Evolutionary conservation across 2,888 invertebrate species (phyloP).

Genomic region (Drosophila picticornis): DNA sequence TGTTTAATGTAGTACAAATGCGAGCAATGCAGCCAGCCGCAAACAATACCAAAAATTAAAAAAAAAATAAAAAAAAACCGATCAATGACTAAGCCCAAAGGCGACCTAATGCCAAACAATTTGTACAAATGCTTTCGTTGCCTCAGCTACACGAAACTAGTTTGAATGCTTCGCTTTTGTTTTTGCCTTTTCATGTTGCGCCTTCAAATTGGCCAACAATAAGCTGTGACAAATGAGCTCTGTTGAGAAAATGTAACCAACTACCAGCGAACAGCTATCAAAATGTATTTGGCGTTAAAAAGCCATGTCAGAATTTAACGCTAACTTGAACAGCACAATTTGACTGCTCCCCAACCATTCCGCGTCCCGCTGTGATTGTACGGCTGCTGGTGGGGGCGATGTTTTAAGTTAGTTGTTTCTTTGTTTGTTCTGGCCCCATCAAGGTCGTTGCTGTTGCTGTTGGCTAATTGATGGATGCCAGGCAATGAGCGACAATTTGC

Average conservation of each 20-base stretch:
- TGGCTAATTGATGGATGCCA: slow-evolving; percentile 68
- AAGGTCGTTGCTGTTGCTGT: slow-evolving; percentile 50
- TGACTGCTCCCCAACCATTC: background rate
- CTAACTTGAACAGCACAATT: slow-evolving; percentile 44
- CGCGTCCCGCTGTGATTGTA: background rate
- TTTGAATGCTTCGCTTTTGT: slow-evolving; percentile 34
- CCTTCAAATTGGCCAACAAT: slow-evolving; percentile 61
- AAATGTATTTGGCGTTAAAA: slow-evolving; percentile 66
- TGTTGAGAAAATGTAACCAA: slow-evolving; percentile 48
- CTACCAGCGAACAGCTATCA: slow-evolving; percentile 32
- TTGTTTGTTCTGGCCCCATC: slow-evolving; percentile 49
- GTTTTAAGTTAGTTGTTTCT: slow-evolving; percentile 34
- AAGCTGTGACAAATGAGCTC: slow-evolving; percentile 69
- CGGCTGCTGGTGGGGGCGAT: slow-evolving; percentile 34
- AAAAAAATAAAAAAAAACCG: slow-evolving; percentile 12
- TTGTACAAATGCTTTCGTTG: slow-evolving; percentile 56
- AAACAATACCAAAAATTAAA: slow-evolving; percentile 27
- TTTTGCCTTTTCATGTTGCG: slow-evolving; percentile 27
- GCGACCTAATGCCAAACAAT: slow-evolving; percentile 52
- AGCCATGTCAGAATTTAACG: slow-evolving; percentile 79
- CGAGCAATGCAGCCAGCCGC: slow-evolving; percentile 42
- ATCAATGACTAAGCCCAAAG: slow-evolving; percentile 56
- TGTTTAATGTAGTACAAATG: slow-evolving; percentile 45
- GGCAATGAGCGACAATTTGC: slow-evolving; percentile 76
- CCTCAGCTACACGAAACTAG: slow-evolving; percentile 60